A percentile compares a stretch with the other conserved stretches of the same genome.
Evolutionary conservation across 2,888 invertebrate species (phyloP).

Genomic region (Eupithecia insigniata): DNA sequence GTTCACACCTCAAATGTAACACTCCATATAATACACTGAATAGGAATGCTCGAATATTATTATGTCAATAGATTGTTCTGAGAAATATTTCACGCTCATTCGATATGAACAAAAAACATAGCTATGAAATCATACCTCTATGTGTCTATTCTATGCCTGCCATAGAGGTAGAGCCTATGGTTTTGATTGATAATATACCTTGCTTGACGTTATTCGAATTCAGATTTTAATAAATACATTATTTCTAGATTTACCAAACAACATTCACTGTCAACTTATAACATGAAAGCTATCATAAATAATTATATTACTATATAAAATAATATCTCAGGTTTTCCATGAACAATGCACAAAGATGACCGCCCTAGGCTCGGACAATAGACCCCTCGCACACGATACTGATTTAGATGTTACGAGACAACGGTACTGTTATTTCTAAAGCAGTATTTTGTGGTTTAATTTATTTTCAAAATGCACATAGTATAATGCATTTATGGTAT

Average conservation of each 20-base stretch:
- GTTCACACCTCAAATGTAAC: slow-evolving; percentile 24
- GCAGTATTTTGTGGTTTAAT: not conserved
- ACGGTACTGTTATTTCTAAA: slow-evolving; percentile 18
- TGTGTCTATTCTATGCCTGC: too few relatives aligned
- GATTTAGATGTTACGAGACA: slow-evolving; percentile 31
- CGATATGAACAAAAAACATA: not conserved
- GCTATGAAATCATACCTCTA: not conserved
- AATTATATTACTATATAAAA: slow-evolving; percentile 54
- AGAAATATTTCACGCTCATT: slow-evolving; percentile 26
- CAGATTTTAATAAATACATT: not conserved
- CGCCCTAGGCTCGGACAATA: slow-evolving; percentile 31
- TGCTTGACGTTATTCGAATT: not conserved
- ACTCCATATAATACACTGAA: slow-evolving; percentile 11
- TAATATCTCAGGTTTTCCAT: slow-evolving; percentile 47
- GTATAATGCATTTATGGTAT: too few relatives aligned
- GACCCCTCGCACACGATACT: slow-evolving; percentile 21
- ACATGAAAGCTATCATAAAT: slow-evolving; percentile 52
- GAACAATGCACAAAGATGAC: slow-evolving; percentile 37
- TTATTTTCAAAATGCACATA: not conserved
- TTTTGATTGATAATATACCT: not conserved
- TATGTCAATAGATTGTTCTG: slow-evolving; percentile 17
- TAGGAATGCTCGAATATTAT: slow-evolving; percentile 4
- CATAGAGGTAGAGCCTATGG: not conserved
- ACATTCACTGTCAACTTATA: slow-evolving; percentile 46
- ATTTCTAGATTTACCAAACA: not conserved